Base-by-base conservation (phyloP, 2,888 invertebrate species). In the Amiota communis region DNA sequence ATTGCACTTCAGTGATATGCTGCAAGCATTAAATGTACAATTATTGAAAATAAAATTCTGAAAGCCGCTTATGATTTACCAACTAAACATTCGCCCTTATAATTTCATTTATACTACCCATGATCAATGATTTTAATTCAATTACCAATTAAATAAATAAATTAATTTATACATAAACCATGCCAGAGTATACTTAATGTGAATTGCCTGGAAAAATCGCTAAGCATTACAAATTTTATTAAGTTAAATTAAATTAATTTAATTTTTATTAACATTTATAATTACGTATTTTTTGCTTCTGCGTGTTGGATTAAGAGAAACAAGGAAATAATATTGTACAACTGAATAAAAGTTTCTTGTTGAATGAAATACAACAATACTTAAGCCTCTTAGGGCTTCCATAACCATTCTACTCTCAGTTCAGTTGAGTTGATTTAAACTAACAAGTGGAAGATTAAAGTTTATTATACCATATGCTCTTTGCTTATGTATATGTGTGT, bases 391-490 rank as follows among this genome's bases (percentile, higher is more conserved):
- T 82, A 81, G 83, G 80, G 82, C 77, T 80, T 83, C 84, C 85
- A 23, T 23, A 3, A 59, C 49, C 72, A 75, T 74, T 1, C 47
- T 53, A 46, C 56, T 53, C 15, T 17, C 2, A 15, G 23, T 49
- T 56, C 64, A 64, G 64, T 57, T 20, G 49, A 47, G 36, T 72
- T 48, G 81, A 72, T 80, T 82, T 82, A 85, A 81, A 83, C 77
- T 81, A 84, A 84, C 83, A 83, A 83, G 83, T 76, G 82, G 80
- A 77, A 2, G 85, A 81, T 83, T 83, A 81, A 84, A 84, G 83
- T 81, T 80, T 81, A 76, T 79, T 80, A 79, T 63, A 36, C 2
- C 13, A 8, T 12, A 10, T 53, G 36, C 53, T 13, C 74, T 73
- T 48, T 71, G 72, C 70, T 51, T 53, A 71, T 63, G 61, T 73